These are phyloP conservation scores for Todiramphus chloris DNA, from an alignment of 2,113 vertebrate genomes.

Conservation along the genomic window DNA sequence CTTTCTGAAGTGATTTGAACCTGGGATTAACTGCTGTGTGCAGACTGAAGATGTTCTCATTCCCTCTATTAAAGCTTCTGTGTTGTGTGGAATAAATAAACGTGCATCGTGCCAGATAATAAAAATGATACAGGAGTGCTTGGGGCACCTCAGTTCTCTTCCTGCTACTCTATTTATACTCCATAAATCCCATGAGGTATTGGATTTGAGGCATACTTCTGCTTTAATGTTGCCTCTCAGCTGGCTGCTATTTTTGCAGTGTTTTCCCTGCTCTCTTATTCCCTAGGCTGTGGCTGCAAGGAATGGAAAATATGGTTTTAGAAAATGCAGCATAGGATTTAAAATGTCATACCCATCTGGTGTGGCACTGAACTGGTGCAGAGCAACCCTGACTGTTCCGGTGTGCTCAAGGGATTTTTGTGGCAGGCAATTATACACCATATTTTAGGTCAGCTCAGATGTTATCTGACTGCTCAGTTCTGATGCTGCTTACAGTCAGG, in stretches of 20 bases:
- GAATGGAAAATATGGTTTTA: conserved; percentile 15
- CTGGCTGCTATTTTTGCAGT: not conserved
- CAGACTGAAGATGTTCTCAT: conserved; percentile 19
- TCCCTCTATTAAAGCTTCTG: not conserved
- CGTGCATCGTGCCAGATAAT: not conserved
- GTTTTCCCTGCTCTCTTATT: not conserved
- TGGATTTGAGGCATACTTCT: conserved; percentile 17
- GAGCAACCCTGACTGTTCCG: not conserved
- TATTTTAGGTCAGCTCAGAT: not conserved
- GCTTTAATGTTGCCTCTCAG: conserved; percentile 28
- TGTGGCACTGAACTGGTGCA: not conserved
- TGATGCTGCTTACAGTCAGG: not conserved
- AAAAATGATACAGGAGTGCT: conserved; percentile 15
- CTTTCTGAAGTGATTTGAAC: conserved; percentile 23
- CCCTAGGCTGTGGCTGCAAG: not conserved
- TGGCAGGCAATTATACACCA: not conserved
- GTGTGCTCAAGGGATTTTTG: not conserved
- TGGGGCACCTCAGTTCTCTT: not conserved
- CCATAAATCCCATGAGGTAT: not conserved
- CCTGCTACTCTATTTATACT: conserved; percentile 34
- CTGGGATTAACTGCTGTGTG: conserved; percentile 7
- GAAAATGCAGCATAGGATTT: not conserved
- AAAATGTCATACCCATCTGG: not conserved
- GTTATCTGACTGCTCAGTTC: not conserved
- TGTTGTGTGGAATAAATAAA: conserved; percentile 43